These are phyloP conservation scores for Eucidaris tribuloides DNA, from an alignment of 35 echinoderm and acorn worm genomes.

Conservation along the genomic window DNA sequence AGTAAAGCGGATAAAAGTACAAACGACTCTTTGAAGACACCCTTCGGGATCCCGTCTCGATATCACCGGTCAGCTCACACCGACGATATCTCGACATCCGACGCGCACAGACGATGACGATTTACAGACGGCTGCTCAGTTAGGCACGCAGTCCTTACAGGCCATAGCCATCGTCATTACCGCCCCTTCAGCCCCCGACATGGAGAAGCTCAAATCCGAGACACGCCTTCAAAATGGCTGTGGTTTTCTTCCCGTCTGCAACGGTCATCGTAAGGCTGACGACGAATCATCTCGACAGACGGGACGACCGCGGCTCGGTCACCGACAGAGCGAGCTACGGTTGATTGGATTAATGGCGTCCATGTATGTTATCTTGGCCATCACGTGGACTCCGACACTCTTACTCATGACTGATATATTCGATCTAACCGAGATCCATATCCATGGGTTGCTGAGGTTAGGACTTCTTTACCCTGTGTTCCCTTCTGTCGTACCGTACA, in stretches of 20 bases:
- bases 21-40: background rate
- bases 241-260: no score
- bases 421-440: background rate
- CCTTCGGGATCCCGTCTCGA: slow-evolving; percentile 5
- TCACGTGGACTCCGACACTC: background rate
- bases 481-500: background rate
- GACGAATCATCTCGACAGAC: no score
- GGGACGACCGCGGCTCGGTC: slow-evolving; percentile 5
- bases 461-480: slow-evolving; percentile 6
- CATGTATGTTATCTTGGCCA: background rate
- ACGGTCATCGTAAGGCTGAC: no score
- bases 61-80: background rate
- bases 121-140: background rate
- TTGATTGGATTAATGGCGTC: background rate
- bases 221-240: no score
- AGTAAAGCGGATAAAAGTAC: background rate
- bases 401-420: background rate
- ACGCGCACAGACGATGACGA: background rate
- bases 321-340: background rate
- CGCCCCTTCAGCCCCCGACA: background rate
- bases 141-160: background rate
- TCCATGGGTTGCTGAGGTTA: background rate
- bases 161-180: background rate
- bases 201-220: no score
- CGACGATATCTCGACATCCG: background rate